Base-by-base conservation (phyloP, 2,113 vertebrate species). In the Thamnophis sirtalis region DNA sequence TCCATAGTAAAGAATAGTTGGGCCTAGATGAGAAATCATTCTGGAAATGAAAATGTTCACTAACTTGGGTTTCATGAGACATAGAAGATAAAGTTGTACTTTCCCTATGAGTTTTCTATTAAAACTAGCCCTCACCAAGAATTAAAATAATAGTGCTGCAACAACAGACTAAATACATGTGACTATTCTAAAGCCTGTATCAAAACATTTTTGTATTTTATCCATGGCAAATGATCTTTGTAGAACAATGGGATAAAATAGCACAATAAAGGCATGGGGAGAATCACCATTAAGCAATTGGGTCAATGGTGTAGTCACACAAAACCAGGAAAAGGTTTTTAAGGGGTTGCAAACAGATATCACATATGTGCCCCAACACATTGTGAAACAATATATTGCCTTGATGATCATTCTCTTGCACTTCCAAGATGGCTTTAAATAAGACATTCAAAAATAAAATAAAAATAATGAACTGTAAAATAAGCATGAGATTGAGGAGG, bases 371-470 rank as follows among this genome's bases (percentile, higher is more conserved):
- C 0, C 33, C 33, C 17, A 17, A 80, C 68, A 80, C 33, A 21
- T 19, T 80, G 17, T 80, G 73, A 80, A 43, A 43, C 33, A 43
- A 43, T 17, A 19, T 1, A 21, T 43, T 43, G 73, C 17, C 17
- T 43, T 80, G 8, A 80, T 80, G 95, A 91, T 86, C 49, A 95
- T 95, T 95, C 96, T 95, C 88, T 95, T 94, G 89, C 88, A 91
- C 95, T 97, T 96, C 91, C n/a, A 96, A 95, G 94, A 95, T 92
- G 28, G 28, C 95, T 96, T 95, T 95, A 28, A 93, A 38, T 96
- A 95, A 96, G 50, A 95, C 73, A 84, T 43, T 95, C 93, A 95
- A 94, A 96, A 96, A 96, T 43, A 87, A 95, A 97, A 95, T 86
- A 95, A 93, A 68, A 68, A n/a, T 5, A 33, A 68, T 33, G 28